Base-by-base conservation (phyloP, 2,113 vertebrate species). In the Notechis scutatus region DNA sequence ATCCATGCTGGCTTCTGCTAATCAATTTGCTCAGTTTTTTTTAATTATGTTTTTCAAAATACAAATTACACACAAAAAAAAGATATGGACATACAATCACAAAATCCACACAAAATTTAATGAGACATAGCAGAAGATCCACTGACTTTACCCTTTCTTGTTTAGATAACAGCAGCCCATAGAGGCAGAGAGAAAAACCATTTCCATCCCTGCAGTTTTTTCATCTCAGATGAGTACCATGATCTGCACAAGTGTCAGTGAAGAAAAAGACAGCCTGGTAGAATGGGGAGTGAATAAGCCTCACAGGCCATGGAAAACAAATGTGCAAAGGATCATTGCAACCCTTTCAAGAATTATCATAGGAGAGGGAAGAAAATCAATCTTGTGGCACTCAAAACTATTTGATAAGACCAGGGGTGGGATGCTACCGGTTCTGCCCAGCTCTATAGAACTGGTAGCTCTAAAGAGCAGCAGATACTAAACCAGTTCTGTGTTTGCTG, bases 131-230 rank as follows among this genome's bases (percentile, higher is more conserved):
- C 26, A 54, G 54, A 15, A 69, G 81, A 81, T 11, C 0, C 24
- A 1, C 15, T 93, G 93, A 94, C 92, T 91, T 95, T 95, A 57
- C 94, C 45, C 92, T 92, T 92, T 26, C 59, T 47, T 23, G 9
- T 21, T 57, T 50, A 39, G 20, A 87, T 92, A 64, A 91, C 85
- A 3, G 26, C 92, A 94, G 88, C 42, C 20, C 88, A 57, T 14
- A 2, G 39, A 90, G 81, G 54, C 12, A 0, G 26, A 0, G 5
- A 88, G 88, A 10, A 91, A 92, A 92, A 7, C 74, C 52, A 2
- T 56, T 18, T 90, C 88, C 88, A 29, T 18, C 23, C 5, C 42
- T 24, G 45, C 89, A 93, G 42, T n/a, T 39, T n/a, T 92, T 87
- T 87, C 45, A 64, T 45, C 12, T 59, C 42, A 50, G n/a, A 57